Base-by-base conservation (phyloP, 2,113 vertebrate species). In the Crotalus horridus region DNA sequence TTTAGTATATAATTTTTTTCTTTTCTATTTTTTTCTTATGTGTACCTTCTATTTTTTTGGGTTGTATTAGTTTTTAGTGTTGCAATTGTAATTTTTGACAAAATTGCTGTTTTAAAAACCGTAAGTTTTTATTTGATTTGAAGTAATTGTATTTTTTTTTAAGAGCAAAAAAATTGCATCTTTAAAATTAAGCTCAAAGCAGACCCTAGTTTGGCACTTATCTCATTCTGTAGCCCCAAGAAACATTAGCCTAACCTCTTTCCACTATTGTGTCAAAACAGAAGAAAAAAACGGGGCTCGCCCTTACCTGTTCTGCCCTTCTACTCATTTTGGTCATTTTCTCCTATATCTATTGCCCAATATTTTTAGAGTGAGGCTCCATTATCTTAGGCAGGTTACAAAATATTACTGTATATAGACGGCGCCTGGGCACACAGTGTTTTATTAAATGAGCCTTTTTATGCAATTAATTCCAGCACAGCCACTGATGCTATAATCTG, bases 321-420 rank as follows among this genome's bases (percentile, higher is more conserved):
- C 43, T 51, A 12, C 85, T 61, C 39, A 2, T 23, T 85, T 48
- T 29, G n/a, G 61, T 93, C 91, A 56, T 92, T 39, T 24, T 1
- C 20, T 54, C 7, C 11, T 15, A 13, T 90, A 85, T 10, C 12
- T 26, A 3, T 97, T 97, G 96, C 92, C 92, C 96, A 97, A 97
- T 96, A 96, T n/a, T 87, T 93, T 88, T 54, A 2, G 89, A 96
- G 95, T 93, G 96, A 54, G n/a, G 96, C 89, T 61, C 61, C 91
- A 81, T 90, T 74, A 46, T 89, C 85, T 55, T 87, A 90, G 88
- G 93, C 93, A 43, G 55, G 3, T 53, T 17, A 21, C 15, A 61
- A 81, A 93, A 46, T 29, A 85, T 86, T 15, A n/a, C 53, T 13
- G 39, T 64, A 12, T 48, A 9, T 86, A 9, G 74, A 7, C 24